Evolutionary conservation across 2,113 vertebrate genomes (phyloP).

Genomic region (Lagopus leucura): DNA sequence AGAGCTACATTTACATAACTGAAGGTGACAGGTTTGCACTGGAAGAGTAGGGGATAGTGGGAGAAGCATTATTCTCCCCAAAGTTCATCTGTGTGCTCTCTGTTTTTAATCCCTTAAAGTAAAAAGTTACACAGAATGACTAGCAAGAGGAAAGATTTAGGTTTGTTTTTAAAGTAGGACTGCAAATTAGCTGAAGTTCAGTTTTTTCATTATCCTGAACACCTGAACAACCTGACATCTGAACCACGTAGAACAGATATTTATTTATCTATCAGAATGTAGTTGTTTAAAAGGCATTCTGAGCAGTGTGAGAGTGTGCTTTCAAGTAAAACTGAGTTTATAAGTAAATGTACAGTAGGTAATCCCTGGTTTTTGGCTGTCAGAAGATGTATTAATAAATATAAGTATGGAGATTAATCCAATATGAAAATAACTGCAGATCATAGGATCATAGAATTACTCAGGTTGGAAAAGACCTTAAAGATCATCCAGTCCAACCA

Average conservation of each 20-base stretch:
- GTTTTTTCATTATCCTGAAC: neutral
- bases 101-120: neutral
- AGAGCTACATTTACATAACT: neutral
- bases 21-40: neutral
- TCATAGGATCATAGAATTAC: too few relatives aligned
- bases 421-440: neutral
- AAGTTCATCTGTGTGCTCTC: neutral
- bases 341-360: neutral
- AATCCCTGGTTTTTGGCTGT: neutral
- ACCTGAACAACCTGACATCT: neutral
- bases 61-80: too few relatives aligned
- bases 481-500: too few relatives aligned
- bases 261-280: neutral
- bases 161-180: neutral
- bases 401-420: too few relatives aligned
- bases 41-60: neutral
- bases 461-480: too few relatives aligned
- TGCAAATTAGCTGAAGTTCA: neutral
- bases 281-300: neutral
- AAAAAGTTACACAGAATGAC: neutral
- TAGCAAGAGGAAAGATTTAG: neutral
- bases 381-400: neutral
- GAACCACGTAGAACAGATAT: neutral
- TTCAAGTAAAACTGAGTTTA: fast-evolving
- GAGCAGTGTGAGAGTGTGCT: neutral